Base-by-base conservation (phyloP, 2,888 invertebrate species). In the Cataglyphis rosenhaueri region DNA sequence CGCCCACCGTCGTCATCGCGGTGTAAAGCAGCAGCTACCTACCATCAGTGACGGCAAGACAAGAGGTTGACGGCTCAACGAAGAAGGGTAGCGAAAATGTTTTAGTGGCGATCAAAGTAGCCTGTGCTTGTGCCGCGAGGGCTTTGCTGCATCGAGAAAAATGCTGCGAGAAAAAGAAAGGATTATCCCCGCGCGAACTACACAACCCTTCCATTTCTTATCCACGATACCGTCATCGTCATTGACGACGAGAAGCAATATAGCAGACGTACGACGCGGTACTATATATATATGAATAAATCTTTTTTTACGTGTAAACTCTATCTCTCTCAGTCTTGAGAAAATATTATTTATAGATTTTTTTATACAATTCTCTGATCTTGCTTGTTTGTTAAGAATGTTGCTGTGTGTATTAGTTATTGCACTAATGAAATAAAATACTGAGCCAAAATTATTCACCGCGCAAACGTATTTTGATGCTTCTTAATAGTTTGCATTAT, bases 41-140 rank as follows among this genome's bases (percentile, higher is more conserved):
- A 62, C 71, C 81, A 84, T 84, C 65, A 82, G 68, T 64, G 57
- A 55, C 64, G 81, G 74, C 82, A 32, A 65, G 79, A 74, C 73
- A 21, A 66, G 18, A 41, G 57, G 32, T 78, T 32, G 74, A 18
- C 32, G 41, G 44, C 41, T 65, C 5, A 15, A 32, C 32, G 81
- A 87, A 87, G 88, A 89, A 86, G 87, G 91, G 90, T 91, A 91
- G 92, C 88, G 84, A 94, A 93, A 93, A 93, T 93, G 93, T 94
- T 93, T 93, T 92, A 94, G 93, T 92, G 93, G 91, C 93, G 93
- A 94, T 94, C 93, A 94, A 93, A 93, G 93, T 93, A 92, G 92
- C 90, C 89, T 92, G 89, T 86, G 88, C 88, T 88, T 90, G 88
- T 88, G 86, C 85, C 89, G 48, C 52, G 85, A 79, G 88, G 79